Conservation (phyloP, 2,113 vertebrate genomes). For the Grammomys surdaster region DNA sequence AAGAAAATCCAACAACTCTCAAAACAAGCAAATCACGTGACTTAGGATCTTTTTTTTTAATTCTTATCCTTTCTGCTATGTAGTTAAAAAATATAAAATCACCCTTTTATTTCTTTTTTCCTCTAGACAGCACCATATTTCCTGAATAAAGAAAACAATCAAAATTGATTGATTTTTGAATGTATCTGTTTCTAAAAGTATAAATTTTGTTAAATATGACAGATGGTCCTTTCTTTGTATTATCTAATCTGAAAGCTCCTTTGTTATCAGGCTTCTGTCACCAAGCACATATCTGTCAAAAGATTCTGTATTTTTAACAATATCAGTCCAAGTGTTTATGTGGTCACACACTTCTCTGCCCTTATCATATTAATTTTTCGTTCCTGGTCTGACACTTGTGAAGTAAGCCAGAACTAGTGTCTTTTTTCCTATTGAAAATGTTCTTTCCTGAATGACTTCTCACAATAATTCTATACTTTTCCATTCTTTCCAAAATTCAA, state of each 20-base stretch:
- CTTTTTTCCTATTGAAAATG: neutral
- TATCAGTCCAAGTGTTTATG: neutral
- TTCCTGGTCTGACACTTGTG: neutral
- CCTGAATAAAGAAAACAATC: neutral
- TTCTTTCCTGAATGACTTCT: neutral
- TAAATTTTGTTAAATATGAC: neutral
- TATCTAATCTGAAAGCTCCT: neutral
- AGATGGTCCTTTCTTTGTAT: neutral
- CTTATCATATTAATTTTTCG: neutral
- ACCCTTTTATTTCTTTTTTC: neutral
- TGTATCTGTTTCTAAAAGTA: neutral
- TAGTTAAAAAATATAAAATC: neutral
- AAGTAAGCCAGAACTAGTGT: neutral
- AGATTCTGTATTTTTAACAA: neutral
- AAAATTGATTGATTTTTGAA: neutral
- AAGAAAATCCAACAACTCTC: conserved; percentile 13
- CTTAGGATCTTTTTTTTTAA: neutral
- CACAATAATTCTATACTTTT: neutral
- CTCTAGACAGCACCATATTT: neutral
- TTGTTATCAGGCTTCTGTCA: neutral
- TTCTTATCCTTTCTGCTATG: neutral
- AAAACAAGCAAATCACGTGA: neutral
- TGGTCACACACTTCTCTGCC: neutral
- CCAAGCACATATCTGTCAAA: neutral
- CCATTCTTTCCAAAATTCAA: neutral